Percentiles rank a stretch among this genome's conserved stretches.
Conservation (phyloP, 2,797 vertebrate genomes). For the Sebastiscus albofasciatus region DNA sequence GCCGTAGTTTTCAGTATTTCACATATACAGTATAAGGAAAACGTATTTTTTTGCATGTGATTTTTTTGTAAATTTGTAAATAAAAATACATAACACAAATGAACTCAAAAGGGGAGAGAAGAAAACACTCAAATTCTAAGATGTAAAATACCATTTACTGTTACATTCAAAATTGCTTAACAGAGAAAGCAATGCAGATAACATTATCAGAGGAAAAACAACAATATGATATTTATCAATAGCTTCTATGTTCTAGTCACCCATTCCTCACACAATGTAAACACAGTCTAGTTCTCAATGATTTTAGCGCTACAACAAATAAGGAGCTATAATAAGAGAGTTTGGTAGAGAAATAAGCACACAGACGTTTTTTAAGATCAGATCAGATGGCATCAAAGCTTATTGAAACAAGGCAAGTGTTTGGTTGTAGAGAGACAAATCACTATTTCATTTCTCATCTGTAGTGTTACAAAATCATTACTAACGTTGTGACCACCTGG, state of each 20-base stretch:
- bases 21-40: background rate
- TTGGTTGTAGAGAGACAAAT: background rate
- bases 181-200: background rate
- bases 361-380: background rate
- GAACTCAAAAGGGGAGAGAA: background rate
- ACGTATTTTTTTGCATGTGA: background rate
- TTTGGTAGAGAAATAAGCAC: background rate
- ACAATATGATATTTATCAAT: background rate
- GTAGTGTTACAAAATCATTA: conserved; percentile 72
- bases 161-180: background rate
- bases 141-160: background rate
- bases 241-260: background rate
- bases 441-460: background rate
- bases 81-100: background rate
- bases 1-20: background rate
- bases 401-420: background rate
- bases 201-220: background rate
- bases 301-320: background rate
- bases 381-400: background rate
- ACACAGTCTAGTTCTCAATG: background rate
- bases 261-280: background rate
- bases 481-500: conserved; percentile 44
- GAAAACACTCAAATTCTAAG: background rate
- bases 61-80: background rate
- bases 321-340: background rate